phyloP scores from a whole-genome alignment of 2,888 invertebrate species.

The Mesodorylaimus sp. region DNA sequence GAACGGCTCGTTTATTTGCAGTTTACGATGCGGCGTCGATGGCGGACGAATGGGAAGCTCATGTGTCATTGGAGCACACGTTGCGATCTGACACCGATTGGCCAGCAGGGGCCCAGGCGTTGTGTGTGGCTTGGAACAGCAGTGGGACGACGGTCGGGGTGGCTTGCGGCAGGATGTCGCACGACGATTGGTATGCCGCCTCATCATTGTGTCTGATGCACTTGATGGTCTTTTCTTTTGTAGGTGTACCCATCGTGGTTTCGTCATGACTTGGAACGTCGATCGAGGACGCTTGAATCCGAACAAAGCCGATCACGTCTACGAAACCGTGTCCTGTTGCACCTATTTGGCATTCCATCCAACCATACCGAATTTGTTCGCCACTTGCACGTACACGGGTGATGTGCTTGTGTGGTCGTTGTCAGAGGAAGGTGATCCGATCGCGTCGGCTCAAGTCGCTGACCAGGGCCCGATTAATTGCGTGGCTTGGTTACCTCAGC shows the following conservation, averaged over 20 bases:
- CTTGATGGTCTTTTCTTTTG: background rate
- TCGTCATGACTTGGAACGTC: conserved; percentile 9
- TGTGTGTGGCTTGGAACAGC: conserved; percentile 4
- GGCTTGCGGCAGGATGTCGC: conserved; percentile 3
- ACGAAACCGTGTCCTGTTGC: conserved; percentile 5
- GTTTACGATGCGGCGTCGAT: too few relatives aligned
- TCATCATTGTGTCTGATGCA: background rate
- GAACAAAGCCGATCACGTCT: conserved; percentile 3
- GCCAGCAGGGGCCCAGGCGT: background rate
- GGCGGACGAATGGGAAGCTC: background rate
- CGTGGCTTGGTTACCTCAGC: background rate
- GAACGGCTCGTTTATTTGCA: too few relatives aligned
- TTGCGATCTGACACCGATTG: background rate
- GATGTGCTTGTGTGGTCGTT: conserved; percentile 1
- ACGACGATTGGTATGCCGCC: conserved; percentile 10
- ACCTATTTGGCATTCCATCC: conserved; percentile 7
- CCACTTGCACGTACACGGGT: conserved; percentile 8
- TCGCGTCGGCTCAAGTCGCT: background rate
- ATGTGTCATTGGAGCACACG: background rate
- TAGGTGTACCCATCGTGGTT: conserved; percentile 9
- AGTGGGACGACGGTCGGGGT: conserved; percentile 9
- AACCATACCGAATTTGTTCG: conserved; percentile 4
- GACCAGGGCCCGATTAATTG: conserved; percentile 1
- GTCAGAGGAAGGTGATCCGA: background rate
- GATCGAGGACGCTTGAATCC: conserved; percentile 8